Evolutionary conservation across 2,888 invertebrate species (phyloP).

Genomic region (Chouioia cunea): DNA sequence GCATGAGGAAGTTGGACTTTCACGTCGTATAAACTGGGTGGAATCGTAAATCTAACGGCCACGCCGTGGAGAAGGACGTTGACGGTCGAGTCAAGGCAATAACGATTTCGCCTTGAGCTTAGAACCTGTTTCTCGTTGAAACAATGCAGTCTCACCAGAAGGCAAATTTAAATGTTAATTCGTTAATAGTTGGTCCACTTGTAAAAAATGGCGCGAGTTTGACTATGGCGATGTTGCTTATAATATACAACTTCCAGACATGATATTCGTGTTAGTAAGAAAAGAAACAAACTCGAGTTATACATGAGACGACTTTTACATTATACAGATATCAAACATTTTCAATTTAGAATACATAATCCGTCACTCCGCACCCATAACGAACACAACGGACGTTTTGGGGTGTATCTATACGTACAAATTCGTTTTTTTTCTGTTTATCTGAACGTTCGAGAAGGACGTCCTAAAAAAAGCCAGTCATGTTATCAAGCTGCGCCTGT

Average conservation of each 20-base stretch:
- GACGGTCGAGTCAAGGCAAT: conserved; percentile 37
- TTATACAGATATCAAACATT: conserved; percentile 4
- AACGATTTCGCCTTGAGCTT: conserved; percentile 37
- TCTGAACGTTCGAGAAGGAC: conserved; percentile 19
- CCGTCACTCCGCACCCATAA: not conserved
- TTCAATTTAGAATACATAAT: conserved; percentile 5
- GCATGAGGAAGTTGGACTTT: conserved; percentile 27
- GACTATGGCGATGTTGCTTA: too few species aligned
- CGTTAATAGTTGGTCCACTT: not conserved
- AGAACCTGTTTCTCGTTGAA: conserved; percentile 16
- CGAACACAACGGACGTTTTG: conserved; percentile 1
- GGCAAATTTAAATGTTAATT: conserved; percentile 11
- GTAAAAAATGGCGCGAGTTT: too few species aligned
- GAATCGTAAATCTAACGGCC: conserved; percentile 43
- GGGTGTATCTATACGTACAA: not conserved
- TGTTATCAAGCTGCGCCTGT: conserved; percentile 14
- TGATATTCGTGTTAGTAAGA: too few species aligned
- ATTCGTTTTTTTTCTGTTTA: conserved; percentile 13
- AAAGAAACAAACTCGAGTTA: not conserved
- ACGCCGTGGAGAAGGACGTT: conserved; percentile 25
- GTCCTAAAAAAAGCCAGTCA: conserved; percentile 36
- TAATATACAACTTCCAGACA: too few species aligned
- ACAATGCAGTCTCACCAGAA: conserved; percentile 8
- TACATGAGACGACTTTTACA: not conserved
- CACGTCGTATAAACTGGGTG: conserved; percentile 16